Base-by-base conservation (phyloP, 2,113 vertebrate species). In the Peromyscus leucopus region DNA sequence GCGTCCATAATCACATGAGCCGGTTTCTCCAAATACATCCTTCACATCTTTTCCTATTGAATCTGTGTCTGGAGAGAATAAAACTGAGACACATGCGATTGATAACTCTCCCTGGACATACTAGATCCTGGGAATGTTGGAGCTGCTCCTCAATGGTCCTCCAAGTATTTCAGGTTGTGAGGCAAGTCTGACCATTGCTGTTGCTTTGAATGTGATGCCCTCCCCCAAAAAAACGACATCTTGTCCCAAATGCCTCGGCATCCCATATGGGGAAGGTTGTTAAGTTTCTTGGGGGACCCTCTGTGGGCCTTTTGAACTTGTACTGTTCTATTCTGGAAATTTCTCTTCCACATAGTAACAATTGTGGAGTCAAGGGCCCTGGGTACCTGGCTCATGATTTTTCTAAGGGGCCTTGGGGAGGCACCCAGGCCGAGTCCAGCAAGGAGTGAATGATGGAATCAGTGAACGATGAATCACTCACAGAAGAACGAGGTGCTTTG, bases 231-330 rank as follows among this genome's bases (percentile, higher is more conserved):
- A 76, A 48, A 9, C 4, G 9, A 12, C 3, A 17, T 5, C 10
- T 93, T 83, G 76, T 92, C 19, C 31, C 80, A 82, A 82, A 42
- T 90, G n/a, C 89, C 84, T 82, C 83, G 21, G 11, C 75, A 67
- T 33, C 46, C 42, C 17, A 13, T 48, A 21, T 65, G 74, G 57
- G 67, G 55, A 28, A 57, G 36, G 19, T 63, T 69, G 21, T 48
- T 69, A 48, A 0, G 31, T 79, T 1, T 65, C 33, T 86, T 13
- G 63, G 28, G 46, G n/a, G 42, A 48, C 51, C 17, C n/a, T 72
- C 36, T 8, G 4, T 67, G 46, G 89, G 9, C 15, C 24, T 74
- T 89, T 92, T 80, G 21, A 94, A 42, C 17, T 92, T 74, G 21
- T 92, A 31, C 42, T 59, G 42, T 80, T 80, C 22, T 17, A 26